Percentiles rank a stretch among this genome's conserved stretches.
These are phyloP conservation scores for Uloborus diversus DNA, from an alignment of 1,140 invertebrate species.

Conservation along the genomic window DNA sequence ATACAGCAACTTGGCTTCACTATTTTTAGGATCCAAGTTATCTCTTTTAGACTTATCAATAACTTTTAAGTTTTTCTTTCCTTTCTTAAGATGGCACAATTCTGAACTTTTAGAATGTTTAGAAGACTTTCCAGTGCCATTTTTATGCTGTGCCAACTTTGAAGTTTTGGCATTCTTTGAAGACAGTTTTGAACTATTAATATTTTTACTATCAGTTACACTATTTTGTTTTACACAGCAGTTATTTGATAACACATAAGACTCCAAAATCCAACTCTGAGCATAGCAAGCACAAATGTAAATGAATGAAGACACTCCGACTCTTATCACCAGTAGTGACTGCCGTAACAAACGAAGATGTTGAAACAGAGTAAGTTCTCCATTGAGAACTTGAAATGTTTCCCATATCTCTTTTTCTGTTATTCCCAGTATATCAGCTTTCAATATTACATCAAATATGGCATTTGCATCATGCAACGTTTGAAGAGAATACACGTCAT, in stretches of 20 bases:
- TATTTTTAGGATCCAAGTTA: conserved; percentile 2
- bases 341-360: conserved; percentile 10
- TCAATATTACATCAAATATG: conserved; percentile 18
- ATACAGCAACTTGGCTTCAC: no score
- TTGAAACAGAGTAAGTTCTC: neutral
- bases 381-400: neutral
- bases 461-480: neutral
- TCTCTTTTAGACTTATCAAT: neutral
- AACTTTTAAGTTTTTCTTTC: neutral
- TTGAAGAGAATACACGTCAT: neutral
- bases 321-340: conserved; percentile 11
- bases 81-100: no score
- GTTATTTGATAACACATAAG: neutral
- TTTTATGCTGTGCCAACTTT: conserved; percentile 34
- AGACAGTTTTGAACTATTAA: neutral
- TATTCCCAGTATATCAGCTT: conserved; percentile 17
- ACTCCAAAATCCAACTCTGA: conserved; percentile 68
- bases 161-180: neutral
- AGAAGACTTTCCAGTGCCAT: no score
- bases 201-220: neutral
- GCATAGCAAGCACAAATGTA: conserved; percentile 68
- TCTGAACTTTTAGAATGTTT: neutral
- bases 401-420: conserved; percentile 23
- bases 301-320: conserved; percentile 42
- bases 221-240: neutral